Evolutionary conservation across 2,797 vertebrate genomes (phyloP).

Genomic region (Distichodus sexfasciatus): DNA sequence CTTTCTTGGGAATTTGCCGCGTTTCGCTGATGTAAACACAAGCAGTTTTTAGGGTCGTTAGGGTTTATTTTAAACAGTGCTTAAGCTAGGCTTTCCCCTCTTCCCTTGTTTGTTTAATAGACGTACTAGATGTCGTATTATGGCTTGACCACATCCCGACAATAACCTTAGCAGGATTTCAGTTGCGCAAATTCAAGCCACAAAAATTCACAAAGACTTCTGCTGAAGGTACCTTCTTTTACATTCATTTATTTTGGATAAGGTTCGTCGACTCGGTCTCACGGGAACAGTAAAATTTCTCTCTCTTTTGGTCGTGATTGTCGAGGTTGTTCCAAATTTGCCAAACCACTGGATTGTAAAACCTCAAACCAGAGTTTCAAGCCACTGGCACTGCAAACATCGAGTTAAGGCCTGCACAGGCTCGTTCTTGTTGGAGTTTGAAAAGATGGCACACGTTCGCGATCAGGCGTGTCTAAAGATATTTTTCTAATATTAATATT

Average conservation of each 20-base stretch:
- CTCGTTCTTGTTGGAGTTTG: no score
- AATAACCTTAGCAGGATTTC: no score
- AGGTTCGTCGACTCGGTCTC: neutral
- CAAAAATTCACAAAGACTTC: neutral
- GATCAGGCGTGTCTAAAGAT: no score
- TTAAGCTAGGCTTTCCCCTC: no score
- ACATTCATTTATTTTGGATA: slow-evolving; percentile 15
- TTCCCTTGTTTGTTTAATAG: no score
- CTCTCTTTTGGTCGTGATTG: slow-evolving; percentile 8
- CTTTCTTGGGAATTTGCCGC: neutral
- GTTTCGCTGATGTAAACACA: slow-evolving; percentile 16
- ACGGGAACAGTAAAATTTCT: neutral
- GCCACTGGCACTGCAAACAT: neutral
- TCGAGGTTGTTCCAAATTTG: neutral
- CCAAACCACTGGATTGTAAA: slow-evolving; percentile 4
- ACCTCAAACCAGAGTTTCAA: neutral
- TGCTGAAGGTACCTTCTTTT: neutral
- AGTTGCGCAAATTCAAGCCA: neutral
- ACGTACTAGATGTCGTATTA: no score
- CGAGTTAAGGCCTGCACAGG: neutral
- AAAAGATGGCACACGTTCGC: no score
- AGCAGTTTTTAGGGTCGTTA: neutral
- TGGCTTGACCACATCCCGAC: no score
- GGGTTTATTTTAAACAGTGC: no score
- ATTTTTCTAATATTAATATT: no score